These are phyloP conservation scores for Myotis davidii DNA, from an alignment of 2,113 vertebrate species.

Conservation along the genomic window DNA sequence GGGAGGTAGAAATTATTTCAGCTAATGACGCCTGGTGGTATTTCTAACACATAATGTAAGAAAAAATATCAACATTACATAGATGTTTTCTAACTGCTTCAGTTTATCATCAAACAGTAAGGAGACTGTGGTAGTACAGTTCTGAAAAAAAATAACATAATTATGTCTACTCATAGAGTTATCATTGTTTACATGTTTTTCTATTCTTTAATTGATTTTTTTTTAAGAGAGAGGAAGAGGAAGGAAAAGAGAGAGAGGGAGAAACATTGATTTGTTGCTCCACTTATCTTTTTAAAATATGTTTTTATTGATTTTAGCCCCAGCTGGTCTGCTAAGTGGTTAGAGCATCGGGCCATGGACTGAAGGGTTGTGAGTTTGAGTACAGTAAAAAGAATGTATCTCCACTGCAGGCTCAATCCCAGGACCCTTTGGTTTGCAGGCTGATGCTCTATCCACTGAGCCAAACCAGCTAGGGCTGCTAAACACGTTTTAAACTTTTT, in stretches of 20 bases:
- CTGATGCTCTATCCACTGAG: too few relatives aligned
- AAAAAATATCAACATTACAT: conserved; percentile 3
- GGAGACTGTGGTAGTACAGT: neutral
- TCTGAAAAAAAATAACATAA: neutral
- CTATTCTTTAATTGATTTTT: neutral
- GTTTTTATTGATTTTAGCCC: neutral
- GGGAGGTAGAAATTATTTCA: conserved; percentile 13
- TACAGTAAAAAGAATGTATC: too few relatives aligned
- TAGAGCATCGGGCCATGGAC: too few relatives aligned
- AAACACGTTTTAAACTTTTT: conserved; percentile 5
- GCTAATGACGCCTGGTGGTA: neutral
- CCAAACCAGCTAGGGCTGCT: neutral
- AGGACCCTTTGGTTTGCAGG: too few relatives aligned
- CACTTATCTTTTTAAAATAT: neutral
- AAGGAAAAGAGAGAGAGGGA: too few relatives aligned
- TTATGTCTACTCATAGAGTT: neutral
- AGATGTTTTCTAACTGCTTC: neutral
- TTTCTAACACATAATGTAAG: conserved; percentile 12
- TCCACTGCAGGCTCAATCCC: too few relatives aligned
- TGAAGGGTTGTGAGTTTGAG: too few relatives aligned
- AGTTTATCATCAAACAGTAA: neutral
- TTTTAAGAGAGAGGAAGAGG: neutral
- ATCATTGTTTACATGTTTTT: neutral
- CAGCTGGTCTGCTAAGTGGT: too few relatives aligned
- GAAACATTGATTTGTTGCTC: neutral